Evolutionary conservation across 2,888 invertebrate species (phyloP).

Genomic region (Norana najaformis): DNA sequence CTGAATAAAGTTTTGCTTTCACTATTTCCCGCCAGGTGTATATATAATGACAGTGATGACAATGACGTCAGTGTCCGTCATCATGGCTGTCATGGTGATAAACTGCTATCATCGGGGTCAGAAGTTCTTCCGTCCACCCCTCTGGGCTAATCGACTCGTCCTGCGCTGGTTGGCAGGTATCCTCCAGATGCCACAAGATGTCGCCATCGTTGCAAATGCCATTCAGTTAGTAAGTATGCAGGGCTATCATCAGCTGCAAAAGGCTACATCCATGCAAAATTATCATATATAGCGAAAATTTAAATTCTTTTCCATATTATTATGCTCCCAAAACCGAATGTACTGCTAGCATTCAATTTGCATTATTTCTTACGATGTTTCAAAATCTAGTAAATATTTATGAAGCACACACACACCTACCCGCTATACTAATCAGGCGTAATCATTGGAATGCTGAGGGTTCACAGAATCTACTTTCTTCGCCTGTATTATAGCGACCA

Average conservation of each 20-base stretch:
- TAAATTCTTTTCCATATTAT: background rate
- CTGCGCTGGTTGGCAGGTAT: slow-evolving; percentile 52
- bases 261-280: background rate
- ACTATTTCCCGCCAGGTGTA: slow-evolving; percentile 61
- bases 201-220: slow-evolving; percentile 51
- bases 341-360: no score
- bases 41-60: slow-evolving; percentile 69
- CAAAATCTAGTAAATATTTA: no score
- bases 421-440: no score
- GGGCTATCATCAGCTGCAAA: background rate
- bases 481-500: no score
- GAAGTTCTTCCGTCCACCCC: slow-evolving; percentile 47
- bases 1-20: background rate
- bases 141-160: slow-evolving; percentile 52
- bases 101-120: slow-evolving; percentile 65
- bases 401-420: no score
- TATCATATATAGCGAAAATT: background rate
- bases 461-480: no score
- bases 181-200: slow-evolving; percentile 53
- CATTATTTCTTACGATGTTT: no score
- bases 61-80: slow-evolving; percentile 65
- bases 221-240: slow-evolving; percentile 51
- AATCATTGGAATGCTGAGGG: no score
- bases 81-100: slow-evolving; percentile 67
- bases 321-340: background rate